A percentile compares a stretch with the other conserved stretches of the same genome.
Conservation (phyloP, 2,113 vertebrate genomes). For the Morone saxatilis region DNA sequence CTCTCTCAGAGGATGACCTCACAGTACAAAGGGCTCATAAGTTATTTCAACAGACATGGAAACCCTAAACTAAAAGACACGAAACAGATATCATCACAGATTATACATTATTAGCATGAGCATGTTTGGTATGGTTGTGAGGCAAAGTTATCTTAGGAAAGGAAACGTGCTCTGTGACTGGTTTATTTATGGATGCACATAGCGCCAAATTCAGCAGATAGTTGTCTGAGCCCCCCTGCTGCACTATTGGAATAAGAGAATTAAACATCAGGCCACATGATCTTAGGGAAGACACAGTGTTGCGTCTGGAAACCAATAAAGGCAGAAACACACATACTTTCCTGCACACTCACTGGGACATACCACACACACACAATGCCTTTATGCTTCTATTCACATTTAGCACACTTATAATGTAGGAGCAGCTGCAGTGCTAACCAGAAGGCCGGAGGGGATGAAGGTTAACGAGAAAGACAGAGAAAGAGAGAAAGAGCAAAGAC, state of each 20-base stretch:
- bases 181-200: constrained; percentile 69
- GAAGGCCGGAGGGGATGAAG: constrained; percentile 75
- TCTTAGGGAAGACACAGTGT: constrained; percentile 41
- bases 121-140: constrained; percentile 70
- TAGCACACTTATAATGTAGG: constrained; percentile 77
- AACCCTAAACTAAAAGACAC: constrained; percentile 49
- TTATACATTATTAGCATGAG: constrained; percentile 71
- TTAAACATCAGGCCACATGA: constrained; percentile 51
- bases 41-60: constrained; percentile 64
- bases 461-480: constrained; percentile 67
- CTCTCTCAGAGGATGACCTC: constrained; percentile 56
- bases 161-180: constrained; percentile 57
- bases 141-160: constrained; percentile 73
- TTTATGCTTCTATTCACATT: constrained; percentile 84
- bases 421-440: constrained; percentile 80
- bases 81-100: constrained; percentile 64
- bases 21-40: constrained; percentile 48
- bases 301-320: constrained; percentile 43
- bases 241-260: constrained; percentile 51
- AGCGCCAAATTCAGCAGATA: constrained; percentile 72
- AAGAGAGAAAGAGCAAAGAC: constrained; percentile 44
- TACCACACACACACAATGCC: constrained; percentile 49
- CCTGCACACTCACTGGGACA: not conserved
- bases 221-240: constrained; percentile 62
- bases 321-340: constrained; percentile 3